Evolutionary conservation across 2,888 invertebrate species (phyloP).

Genomic region (Sussaba pulchella): DNA sequence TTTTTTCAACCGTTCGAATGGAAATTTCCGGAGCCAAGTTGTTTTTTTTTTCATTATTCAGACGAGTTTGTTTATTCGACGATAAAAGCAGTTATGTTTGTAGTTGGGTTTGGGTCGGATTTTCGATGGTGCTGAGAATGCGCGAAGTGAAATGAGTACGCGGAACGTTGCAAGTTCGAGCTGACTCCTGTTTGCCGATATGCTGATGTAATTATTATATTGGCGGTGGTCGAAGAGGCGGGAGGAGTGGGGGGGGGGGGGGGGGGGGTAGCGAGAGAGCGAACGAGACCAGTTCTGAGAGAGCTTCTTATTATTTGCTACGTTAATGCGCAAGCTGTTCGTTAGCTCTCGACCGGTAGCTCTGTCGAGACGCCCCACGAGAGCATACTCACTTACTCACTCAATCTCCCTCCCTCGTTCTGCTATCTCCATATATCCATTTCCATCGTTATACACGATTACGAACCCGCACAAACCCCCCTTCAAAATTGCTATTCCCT

Average conservation of each 20-base stretch:
- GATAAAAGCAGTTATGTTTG: conserved; percentile 67
- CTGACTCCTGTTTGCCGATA: conserved; percentile 84
- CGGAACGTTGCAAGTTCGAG: conserved; percentile 68
- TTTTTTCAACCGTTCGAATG: background rate
- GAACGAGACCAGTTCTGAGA: conserved; percentile 43
- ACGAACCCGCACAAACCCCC: conserved; percentile 19
- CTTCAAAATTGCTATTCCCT: conserved; percentile 37
- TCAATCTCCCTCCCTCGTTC: conserved; percentile 8
- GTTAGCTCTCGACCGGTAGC: conserved; percentile 70
- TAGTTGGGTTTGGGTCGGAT: conserved; percentile 21
- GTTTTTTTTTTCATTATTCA: conserved; percentile 6
- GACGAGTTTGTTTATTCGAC: background rate
- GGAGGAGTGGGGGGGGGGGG: conserved; percentile 1
- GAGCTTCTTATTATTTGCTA: conserved; percentile 77
- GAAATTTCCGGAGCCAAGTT: background rate
- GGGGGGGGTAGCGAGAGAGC: conserved; percentile 18
- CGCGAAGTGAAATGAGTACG: conserved; percentile 67
- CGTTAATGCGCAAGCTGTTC: conserved; percentile 75
- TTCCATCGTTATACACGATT: conserved; percentile 33
- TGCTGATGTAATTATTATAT: conserved; percentile 85
- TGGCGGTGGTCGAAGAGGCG: conserved; percentile 69
- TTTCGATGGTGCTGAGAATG: conserved; percentile 51
- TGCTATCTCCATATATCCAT: conserved; percentile 9
- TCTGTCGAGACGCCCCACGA: conserved; percentile 61
- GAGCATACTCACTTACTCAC: conserved; percentile 42